These are phyloP conservation scores for Scelioninae gen. 1 DNA, from an alignment of 2,888 invertebrate species.

Conservation along the genomic window DNA sequence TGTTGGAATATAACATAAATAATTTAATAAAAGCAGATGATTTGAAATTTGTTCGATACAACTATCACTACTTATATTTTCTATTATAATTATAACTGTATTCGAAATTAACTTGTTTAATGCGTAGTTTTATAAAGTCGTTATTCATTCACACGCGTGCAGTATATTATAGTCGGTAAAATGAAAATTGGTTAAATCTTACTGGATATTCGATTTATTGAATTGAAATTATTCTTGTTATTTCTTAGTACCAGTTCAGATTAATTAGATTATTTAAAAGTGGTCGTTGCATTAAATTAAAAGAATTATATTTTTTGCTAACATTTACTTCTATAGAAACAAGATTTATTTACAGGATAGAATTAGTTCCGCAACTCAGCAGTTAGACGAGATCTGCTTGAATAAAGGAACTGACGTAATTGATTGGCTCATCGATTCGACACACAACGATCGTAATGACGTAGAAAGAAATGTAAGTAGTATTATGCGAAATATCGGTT, in stretches of 20 bases:
- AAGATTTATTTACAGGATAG: constrained; percentile 18
- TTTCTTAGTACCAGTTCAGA: background rate
- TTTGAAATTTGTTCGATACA: background rate
- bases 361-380: constrained; percentile 22
- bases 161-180: too few species aligned
- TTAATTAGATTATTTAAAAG: background rate
- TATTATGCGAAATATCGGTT: too few species aligned
- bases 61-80: constrained; percentile 6
- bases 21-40: constrained; percentile 3
- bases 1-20: background rate
- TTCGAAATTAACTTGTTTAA: background rate
- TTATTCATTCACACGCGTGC: background rate
- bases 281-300: background rate
- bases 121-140: background rate
- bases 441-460: background rate
- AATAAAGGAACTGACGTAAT: constrained; percentile 12
- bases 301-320: background rate
- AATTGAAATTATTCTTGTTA: background rate
- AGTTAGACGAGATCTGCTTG: constrained; percentile 19
- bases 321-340: background rate
- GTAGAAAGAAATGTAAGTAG: background rate
- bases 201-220: background rate
- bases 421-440: constrained; percentile 13
- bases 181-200: too few species aligned
- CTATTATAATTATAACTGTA: background rate